phyloP scores from a whole-genome alignment of 2,888 invertebrate genomes.

The Sesamia inferens region DNA sequence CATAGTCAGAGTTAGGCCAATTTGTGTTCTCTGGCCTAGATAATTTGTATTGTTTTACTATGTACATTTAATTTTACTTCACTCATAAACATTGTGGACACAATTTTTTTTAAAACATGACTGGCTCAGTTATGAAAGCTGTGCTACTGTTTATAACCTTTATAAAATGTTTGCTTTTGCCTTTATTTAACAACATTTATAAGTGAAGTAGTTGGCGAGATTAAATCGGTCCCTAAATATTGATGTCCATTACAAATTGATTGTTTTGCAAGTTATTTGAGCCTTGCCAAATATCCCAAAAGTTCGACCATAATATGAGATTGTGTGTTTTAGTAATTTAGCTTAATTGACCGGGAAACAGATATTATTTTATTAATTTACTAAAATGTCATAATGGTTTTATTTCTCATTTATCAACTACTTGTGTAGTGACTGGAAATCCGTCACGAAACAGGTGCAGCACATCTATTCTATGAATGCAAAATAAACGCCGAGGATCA shows the following conservation, averaged over 20 bases:
- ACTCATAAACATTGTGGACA: conserved; percentile 56
- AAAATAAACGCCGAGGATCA: conserved; percentile 46
- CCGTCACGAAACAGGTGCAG: conserved; percentile 12
- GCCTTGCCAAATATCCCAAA: conserved; percentile 42
- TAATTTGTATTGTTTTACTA: conserved; percentile 61
- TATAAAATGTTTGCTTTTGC: conserved; percentile 57
- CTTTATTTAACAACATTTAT: conserved; percentile 49
- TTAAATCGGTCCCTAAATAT: conserved; percentile 64
- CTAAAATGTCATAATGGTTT: conserved; percentile 11
- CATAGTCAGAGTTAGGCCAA: conserved; percentile 70
- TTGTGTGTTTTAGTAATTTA: conserved; percentile 31
- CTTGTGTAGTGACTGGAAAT: conserved; percentile 31
- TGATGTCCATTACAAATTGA: conserved; percentile 44
- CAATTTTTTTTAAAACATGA: conserved; percentile 48
- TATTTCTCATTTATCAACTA: conserved; percentile 28
- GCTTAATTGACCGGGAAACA: conserved; percentile 46
- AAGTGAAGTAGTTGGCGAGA: conserved; percentile 53
- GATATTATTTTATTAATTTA: conserved; percentile 25
- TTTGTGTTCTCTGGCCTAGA: conserved; percentile 62
- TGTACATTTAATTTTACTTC: conserved; percentile 65
- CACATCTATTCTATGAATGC: conserved; percentile 27
- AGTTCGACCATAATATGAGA: conserved; percentile 30
- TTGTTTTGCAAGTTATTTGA: conserved; percentile 37
- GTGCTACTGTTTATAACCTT: conserved; percentile 45
- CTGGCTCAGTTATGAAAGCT: conserved; percentile 44